These are phyloP conservation scores for Amazonetta brasiliensis DNA, from an alignment of 2,797 vertebrate genomes.

Conservation along the genomic window DNA sequence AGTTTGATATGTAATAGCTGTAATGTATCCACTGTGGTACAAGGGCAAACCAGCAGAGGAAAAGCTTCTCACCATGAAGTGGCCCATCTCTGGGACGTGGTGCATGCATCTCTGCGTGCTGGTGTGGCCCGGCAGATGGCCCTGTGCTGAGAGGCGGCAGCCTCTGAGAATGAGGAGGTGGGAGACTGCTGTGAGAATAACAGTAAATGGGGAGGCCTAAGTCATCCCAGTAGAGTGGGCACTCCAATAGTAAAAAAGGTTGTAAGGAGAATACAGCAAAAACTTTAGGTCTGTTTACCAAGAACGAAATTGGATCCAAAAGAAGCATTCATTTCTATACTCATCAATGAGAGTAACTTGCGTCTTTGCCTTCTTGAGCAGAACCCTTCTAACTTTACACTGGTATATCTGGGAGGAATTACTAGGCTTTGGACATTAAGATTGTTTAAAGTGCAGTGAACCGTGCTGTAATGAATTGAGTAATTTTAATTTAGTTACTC, in stretches of 20 bases:
- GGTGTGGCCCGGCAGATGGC: fast-evolving
- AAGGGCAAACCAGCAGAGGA: background rate
- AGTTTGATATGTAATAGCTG: background rate
- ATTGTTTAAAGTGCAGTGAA: background rate
- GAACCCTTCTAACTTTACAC: background rate
- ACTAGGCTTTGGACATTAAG: background rate
- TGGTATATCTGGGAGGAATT: background rate
- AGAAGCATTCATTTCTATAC: background rate
- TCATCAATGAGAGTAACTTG: background rate
- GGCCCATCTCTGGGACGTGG: fast-evolving
- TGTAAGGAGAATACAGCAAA: background rate
- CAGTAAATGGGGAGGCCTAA: fast-evolving
- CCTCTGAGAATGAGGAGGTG: fast-evolving
- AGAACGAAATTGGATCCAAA: background rate
- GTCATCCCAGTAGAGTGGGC: background rate
- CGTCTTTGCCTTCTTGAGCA: background rate
- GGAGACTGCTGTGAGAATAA: too few species aligned
- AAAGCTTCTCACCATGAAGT: fast-evolving
- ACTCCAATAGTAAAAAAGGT: background rate
- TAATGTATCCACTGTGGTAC: background rate
- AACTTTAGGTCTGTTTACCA: background rate
- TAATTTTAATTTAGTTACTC: background rate
- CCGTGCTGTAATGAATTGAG: background rate
- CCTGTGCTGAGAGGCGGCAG: background rate
- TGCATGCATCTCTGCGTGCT: fast-evolving